phyloP scores from a whole-genome alignment of 2,113 vertebrate genomes.

The Elaphurus davidianus region DNA sequence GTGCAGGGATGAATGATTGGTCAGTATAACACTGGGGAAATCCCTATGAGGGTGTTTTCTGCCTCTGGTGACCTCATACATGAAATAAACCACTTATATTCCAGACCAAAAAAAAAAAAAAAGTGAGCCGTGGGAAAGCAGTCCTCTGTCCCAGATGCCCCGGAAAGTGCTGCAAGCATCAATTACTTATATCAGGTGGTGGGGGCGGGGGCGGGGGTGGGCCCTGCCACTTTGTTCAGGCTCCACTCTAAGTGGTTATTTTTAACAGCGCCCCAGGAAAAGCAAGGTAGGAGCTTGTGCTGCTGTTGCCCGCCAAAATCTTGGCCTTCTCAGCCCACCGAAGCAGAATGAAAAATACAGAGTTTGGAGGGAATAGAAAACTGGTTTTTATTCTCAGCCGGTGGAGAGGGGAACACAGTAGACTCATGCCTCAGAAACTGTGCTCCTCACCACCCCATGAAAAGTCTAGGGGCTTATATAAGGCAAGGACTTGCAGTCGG shows the following conservation, averaged over 20 bases:
- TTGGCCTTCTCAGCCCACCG: background rate
- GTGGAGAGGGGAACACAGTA: background rate
- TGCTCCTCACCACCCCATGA: background rate
- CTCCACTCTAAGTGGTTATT: background rate
- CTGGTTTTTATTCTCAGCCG: background rate
- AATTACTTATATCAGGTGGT: background rate
- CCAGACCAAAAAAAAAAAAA: background rate
- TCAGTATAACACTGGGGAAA: background rate
- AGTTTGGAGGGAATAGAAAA: background rate
- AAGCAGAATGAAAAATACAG: background rate
- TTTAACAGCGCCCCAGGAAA: background rate
- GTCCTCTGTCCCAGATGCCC: background rate
- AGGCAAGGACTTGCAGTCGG: background rate
- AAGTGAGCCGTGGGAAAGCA: background rate
- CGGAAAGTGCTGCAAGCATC: background rate
- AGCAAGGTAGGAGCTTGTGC: background rate
- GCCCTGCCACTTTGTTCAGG: background rate
- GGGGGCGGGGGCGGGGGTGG: fast-evolving
- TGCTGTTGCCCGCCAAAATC: background rate
- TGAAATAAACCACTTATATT: background rate
- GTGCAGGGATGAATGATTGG: background rate
- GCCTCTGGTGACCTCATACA: background rate
- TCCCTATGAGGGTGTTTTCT: background rate
- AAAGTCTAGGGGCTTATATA: background rate
- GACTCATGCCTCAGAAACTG: background rate